Conservation (phyloP, 2,113 vertebrate species). For the Pungitius pungitius region DNA sequence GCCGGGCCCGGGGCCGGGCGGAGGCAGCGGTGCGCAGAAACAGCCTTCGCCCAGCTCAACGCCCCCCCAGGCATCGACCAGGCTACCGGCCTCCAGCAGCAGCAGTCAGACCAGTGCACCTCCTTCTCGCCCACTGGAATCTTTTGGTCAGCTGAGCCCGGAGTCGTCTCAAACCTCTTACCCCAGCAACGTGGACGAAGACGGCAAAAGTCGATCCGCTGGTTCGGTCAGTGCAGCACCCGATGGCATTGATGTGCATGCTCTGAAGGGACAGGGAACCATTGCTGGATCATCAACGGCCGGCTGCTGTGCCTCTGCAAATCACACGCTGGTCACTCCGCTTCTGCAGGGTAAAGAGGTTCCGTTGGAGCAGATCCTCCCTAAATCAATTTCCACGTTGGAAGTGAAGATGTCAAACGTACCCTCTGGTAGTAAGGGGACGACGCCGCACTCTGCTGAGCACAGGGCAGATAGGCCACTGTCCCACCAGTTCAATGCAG, state of each 20-base stretch:
- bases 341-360: constrained; percentile 94
- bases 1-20: constrained; percentile 79
- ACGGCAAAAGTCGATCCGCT: constrained; percentile 13
- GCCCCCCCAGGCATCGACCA: constrained; percentile 40
- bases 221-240: constrained; percentile 2
- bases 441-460: constrained; percentile 36
- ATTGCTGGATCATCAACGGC: constrained; percentile 64
- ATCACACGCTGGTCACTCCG: constrained; percentile 93
- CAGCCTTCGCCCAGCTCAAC: constrained; percentile 59
- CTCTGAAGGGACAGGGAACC: constrained; percentile 56
- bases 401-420: constrained; percentile 74
- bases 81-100: constrained; percentile 54
- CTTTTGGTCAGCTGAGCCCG: constrained; percentile 34
- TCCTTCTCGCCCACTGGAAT: constrained; percentile 42
- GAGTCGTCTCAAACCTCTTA: constrained; percentile 27
- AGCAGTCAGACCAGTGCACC: constrained; percentile 53
- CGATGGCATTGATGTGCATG: constrained; percentile 52
- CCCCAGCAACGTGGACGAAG: constrained; percentile 31
- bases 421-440: constrained; percentile 62
- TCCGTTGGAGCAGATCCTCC: constrained; percentile 93
- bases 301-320: constrained; percentile 89
- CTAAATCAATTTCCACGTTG: constrained; percentile 85
- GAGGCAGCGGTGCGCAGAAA: constrained; percentile 75
- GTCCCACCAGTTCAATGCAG: constrained; percentile 61
- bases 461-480: constrained; percentile 75